A percentile compares a stretch with the other conserved stretches of the same genome.
Evolutionary conservation across 2,888 invertebrate species (phyloP).

Genomic region (Sarcophaga rosellei): DNA sequence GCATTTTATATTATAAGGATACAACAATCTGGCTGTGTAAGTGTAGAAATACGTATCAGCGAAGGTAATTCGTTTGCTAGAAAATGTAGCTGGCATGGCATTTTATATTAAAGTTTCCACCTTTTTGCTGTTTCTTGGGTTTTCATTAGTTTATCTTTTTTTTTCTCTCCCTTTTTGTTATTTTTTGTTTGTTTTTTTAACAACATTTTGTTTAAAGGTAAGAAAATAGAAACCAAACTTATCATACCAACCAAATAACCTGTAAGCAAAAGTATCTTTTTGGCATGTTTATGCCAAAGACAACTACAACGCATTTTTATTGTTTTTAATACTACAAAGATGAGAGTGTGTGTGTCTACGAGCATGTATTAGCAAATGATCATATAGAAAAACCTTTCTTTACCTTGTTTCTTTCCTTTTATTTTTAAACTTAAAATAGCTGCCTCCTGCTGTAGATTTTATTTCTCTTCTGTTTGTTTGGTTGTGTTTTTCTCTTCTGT

Average conservation of each 20-base stretch:
- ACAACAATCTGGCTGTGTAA: neutral
- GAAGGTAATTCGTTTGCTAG: slow-evolving; percentile 8
- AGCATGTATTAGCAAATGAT: neutral
- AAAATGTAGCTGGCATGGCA: slow-evolving; percentile 20
- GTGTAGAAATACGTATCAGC: neutral
- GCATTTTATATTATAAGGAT: neutral
- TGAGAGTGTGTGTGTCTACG: neutral
- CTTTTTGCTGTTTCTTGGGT: slow-evolving; percentile 63
- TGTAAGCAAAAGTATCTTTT: slow-evolving; percentile 24
- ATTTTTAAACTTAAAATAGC: neutral
- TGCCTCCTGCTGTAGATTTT: neutral
- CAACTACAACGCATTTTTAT: neutral
- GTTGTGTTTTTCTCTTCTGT: neutral
- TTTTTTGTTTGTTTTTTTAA: slow-evolving; percentile 9
- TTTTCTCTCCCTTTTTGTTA: slow-evolving; percentile 3
- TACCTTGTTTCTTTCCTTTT: neutral
- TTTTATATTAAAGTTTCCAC: slow-evolving; percentile 55
- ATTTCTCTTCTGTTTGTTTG: neutral
- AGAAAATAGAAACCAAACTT: slow-evolving; percentile 22
- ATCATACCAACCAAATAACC: slow-evolving; percentile 45
- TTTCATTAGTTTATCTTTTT: slow-evolving; percentile 24
- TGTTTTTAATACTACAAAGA: neutral
- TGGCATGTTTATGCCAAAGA: slow-evolving; percentile 2
- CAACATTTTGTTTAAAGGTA: slow-evolving; percentile 9
- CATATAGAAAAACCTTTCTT: slow-evolving; percentile 23